Percentiles rank a stretch among this genome's conserved stretches.
Conservation (phyloP, 2,888 invertebrate genomes). For the Meiosimyza platycephala region DNA sequence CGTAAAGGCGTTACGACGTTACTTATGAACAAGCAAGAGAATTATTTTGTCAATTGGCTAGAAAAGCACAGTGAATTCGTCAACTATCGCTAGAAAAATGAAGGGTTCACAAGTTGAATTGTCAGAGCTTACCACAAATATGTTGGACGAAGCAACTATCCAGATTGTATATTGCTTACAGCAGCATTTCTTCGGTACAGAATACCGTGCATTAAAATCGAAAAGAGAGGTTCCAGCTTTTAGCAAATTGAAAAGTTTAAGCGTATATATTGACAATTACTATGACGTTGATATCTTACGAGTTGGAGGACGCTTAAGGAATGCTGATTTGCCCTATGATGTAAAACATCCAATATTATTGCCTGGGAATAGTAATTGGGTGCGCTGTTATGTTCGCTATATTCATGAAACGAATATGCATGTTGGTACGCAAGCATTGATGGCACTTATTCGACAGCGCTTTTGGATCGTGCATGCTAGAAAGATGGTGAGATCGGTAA, state of each 20-base stretch:
- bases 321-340: slow-evolving; percentile 32
- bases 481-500: slow-evolving; percentile 4
- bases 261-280: slow-evolving; percentile 28
- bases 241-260: slow-evolving; percentile 22
- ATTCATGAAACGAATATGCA: background rate
- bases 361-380: background rate
- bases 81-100: too few species aligned
- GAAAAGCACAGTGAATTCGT: too few species aligned
- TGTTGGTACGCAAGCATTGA: slow-evolving; percentile 1
- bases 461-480: background rate
- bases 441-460: background rate
- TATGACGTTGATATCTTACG: slow-evolving; percentile 28
- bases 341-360: background rate
- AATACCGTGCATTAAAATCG: too few species aligned
- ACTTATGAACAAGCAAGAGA: too few species aligned
- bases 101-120: too few species aligned
- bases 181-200: too few species aligned
- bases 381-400: slow-evolving; percentile 7
- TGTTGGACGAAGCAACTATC: too few species aligned
- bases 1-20: too few species aligned
- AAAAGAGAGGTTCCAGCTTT: too few species aligned
- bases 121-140: too few species aligned
- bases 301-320: slow-evolving; percentile 31
- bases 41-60: too few species aligned
- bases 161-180: too few species aligned